Base-by-base conservation (phyloP, 2,113 vertebrate species). In the Triplophysa tibetana region DNA sequence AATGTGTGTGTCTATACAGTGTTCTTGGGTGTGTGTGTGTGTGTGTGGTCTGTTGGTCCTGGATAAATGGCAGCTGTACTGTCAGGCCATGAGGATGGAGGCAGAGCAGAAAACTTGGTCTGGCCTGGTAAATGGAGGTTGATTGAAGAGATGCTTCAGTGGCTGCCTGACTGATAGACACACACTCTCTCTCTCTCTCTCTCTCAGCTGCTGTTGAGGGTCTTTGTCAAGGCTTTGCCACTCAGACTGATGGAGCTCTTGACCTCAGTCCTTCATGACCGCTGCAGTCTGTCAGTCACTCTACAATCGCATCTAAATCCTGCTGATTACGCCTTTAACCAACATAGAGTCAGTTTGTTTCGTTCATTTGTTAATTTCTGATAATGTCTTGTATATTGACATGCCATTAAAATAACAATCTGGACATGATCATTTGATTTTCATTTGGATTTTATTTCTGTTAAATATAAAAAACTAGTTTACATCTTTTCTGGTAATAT, bases 101-200 rank as follows among this genome's bases (percentile, higher is more conserved):
- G 78, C 80, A 70, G 69, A 69, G 75, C 60, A 83, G 78, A 64
- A 77, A 82, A 81, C 79, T 85, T 85, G 77, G 73, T 79, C 86
- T 80, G 85, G 75, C 60, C 75, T 82, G 80, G 81, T 81, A 85
- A 84, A 84, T 84, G 76, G 76, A 77, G 81, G 74, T 77, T 84
- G 83, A 84, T 84, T 84, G 83, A 84, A 77, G 83, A 81, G 78
- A 76, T 84, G 83, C 83, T 81, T 84, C 79, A 81, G 58, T 84
- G 83, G 83, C 80, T 87, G 86, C 75, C 83, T 87, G 85, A 88
- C 82, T 86, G 86, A 89, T 85, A 79, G 83, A 77, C 88, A 26
- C 23, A 29, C 2, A 16, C 23, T 52, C 50, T 75, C n/a, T 64
- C 24, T 24, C 41, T 64, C 38, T 52, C 13, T 14, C 29, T 21